phyloP scores from a whole-genome alignment of 2,797 vertebrate genomes.

The Halcyon smyrnensis region DNA sequence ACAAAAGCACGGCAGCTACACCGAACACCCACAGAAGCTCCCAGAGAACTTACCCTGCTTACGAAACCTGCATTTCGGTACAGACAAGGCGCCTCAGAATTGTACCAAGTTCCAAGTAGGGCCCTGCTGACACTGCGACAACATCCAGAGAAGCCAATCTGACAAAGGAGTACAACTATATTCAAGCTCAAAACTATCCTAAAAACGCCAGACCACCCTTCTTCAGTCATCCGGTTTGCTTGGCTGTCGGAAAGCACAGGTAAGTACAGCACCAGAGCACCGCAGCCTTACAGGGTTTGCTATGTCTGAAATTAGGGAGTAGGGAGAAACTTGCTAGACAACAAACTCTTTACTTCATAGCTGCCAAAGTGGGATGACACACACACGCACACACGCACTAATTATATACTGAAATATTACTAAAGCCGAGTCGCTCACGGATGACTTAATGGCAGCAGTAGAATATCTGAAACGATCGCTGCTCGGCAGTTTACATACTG shows the following conservation, averaged over 20 bases:
- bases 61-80: background rate
- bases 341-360: slow-evolving; percentile 63
- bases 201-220: background rate
- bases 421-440: background rate
- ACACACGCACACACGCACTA: slow-evolving; percentile 7
- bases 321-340: slow-evolving; percentile 77
- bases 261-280: background rate
- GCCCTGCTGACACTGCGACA: fast-evolving
- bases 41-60: slow-evolving; percentile 45
- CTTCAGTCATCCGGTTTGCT: background rate
- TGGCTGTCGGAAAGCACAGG: background rate
- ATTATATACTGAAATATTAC: slow-evolving; percentile 46
- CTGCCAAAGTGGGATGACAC: slow-evolving; percentile 50
- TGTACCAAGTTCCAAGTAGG: background rate
- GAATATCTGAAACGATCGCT: background rate
- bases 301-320: slow-evolving; percentile 67
- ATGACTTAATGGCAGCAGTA: background rate
- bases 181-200: background rate
- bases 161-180: background rate
- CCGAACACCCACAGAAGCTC: background rate
- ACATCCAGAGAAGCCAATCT: background rate
- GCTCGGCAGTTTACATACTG: background rate
- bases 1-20: background rate
- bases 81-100: background rate
- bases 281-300: background rate